Percentiles rank a stretch among this genome's conserved stretches.
These are phyloP conservation scores for Oligia fasciuncula DNA, from an alignment of 2,888 invertebrate species.

Conservation along the genomic window DNA sequence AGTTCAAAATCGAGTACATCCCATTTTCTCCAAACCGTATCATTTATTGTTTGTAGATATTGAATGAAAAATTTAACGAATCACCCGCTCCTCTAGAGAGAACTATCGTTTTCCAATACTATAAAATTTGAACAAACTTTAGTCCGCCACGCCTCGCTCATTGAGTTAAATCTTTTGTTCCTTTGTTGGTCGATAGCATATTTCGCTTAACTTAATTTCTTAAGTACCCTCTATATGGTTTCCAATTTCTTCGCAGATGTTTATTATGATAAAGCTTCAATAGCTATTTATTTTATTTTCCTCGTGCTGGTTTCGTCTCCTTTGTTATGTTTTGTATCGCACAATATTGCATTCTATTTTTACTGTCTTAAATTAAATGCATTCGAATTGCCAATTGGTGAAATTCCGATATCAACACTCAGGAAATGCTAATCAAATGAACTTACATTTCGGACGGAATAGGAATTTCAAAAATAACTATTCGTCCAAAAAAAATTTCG, in stretches of 20 bases:
- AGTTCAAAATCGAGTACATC: conserved; percentile 1
- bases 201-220: conserved; percentile 74
- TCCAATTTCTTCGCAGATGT: conserved; percentile 69
- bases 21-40: conserved; percentile 35
- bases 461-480: no score
- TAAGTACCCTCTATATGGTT: conserved; percentile 73
- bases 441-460: neutral
- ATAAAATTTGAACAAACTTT: conserved; percentile 75
- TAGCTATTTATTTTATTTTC: conserved; percentile 24
- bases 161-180: conserved; percentile 77
- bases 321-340: conserved; percentile 7
- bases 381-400: neutral
- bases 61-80: conserved; percentile 62
- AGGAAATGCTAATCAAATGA: neutral
- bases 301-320: neutral
- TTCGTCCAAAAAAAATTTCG: neutral
- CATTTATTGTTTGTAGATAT: conserved; percentile 38
- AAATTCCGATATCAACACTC: neutral
- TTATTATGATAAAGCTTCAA: conserved; percentile 64
- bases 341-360: neutral
- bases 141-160: conserved; percentile 72
- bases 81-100: conserved; percentile 54
- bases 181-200: conserved; percentile 69
- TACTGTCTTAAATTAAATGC: neutral
- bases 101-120: conserved; percentile 78